Base-by-base conservation (phyloP, 2,797 vertebrate genomes). In the Malacoraja senta region DNA sequence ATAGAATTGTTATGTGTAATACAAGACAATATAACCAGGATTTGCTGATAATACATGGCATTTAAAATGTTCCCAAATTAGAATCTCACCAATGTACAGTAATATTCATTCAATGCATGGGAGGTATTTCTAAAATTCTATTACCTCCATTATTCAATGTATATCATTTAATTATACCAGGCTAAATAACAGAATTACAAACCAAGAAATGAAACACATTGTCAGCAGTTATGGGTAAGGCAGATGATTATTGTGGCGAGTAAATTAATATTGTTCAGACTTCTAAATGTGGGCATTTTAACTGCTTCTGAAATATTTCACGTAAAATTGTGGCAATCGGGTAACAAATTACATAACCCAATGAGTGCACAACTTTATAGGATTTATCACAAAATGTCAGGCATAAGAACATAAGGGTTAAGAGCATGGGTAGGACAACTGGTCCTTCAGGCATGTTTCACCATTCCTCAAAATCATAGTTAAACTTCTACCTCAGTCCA, bases 91-190 rank as follows among this genome's bases (percentile, higher is more conserved):
- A 65, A 35, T 76, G 35, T 10, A 92, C 72, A 74, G 71, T 72
- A 71, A 65, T 21, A 74, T 91, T 91, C 32, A 72, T 72, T 91
- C 21, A 21, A n/a, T 32, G n/a, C 10, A 17, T 13, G 71, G n/a
- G 32, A 91, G 21, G 35, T 35, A 32, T 76, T 68, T 88, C 58
- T 76, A 92, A 76, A 13, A 38, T 92, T 76, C n/a, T 76, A 74
- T 74, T 72, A 91, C 32, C 90, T 91, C 90, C 35, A 74, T 71
- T 38, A 91, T 24, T 72, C 90, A 91, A 53, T 6, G 21, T 26
- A 72, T 72, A 91, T 91, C 68, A 72, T 21, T 72, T 38, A 91
- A 71, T 72, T 86, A 88, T 68, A 68, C 61, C 84, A 68, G 35
- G 61, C 63, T 88, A 35, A 32, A 35, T 68, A 88, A 88, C 19